Base-by-base conservation (phyloP, 1,140 invertebrate genomes). In the Aphaenogaster ashmeadi region DNA sequence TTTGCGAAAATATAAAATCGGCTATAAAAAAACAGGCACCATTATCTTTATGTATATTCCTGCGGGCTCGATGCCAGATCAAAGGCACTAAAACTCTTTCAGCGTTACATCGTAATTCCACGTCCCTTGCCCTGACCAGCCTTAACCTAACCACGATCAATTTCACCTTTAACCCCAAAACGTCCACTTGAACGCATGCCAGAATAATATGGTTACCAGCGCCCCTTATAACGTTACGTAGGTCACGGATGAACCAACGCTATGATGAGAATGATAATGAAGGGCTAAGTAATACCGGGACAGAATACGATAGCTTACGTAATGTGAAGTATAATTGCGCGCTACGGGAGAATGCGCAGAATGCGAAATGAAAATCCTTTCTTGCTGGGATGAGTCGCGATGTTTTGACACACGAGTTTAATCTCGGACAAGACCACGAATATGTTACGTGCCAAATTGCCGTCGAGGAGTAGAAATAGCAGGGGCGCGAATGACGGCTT, bases 141-240 rank as follows among this genome's bases (percentile, higher is more conserved):
- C 56, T 66, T 60, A 78, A 81, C 77, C 84, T 60, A 77, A 80
- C 38, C 69, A 71, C 78, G 60, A 90, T 72, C 64, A 74, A 77
- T 81, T 84, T 44, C 47, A 81, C 69, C 50, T 60, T 72, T 83
- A 85, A 88, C 60, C 83, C 44, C 56, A 87, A 81, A 89, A 75
- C 86, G 85, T 90, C 78, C 89, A 92, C 66, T 93, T 93, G 93
- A 94, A 93, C 83, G 85, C 72, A 77, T 89, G 93, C 93, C 93
- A 93, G 86, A 88, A 91, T 88, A 90, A 85, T 86, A 89, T 36
- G 41, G 66, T 47, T 77, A 79, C 87, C 56, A 54, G 6, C 60
- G 62, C 67, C 54, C 44, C 54, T 90, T 79, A 84, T 36, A 66
- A 79, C 74, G n/a, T 54, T 52, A 64, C 18, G 36, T 79, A 83